Percentiles rank a stretch among this genome's conserved stretches.
phyloP scores from a whole-genome alignment of 2,113 vertebrate genomes.

The Haliaeetus leucogaster region DNA sequence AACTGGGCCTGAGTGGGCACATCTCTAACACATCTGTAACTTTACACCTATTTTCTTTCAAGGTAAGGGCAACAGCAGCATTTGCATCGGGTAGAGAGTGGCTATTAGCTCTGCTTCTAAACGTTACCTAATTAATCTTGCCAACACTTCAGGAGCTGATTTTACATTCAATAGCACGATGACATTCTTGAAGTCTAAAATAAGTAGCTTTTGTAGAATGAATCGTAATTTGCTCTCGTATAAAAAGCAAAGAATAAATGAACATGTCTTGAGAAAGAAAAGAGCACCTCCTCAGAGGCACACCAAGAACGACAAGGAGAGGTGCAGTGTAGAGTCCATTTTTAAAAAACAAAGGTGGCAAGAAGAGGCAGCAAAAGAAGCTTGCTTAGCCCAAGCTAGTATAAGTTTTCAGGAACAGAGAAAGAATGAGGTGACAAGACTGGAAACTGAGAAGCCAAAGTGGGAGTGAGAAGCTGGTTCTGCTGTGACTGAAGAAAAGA shows the following conservation, averaged over 20 bases:
- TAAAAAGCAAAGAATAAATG: background rate
- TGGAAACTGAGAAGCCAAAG: conserved; percentile 13
- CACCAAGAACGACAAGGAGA: background rate
- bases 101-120: background rate
- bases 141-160: background rate
- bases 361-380: background rate
- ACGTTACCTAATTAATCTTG: background rate
- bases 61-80: background rate
- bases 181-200: background rate
- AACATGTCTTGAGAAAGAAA: background rate
- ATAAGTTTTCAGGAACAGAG: background rate
- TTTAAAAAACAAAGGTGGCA: background rate
- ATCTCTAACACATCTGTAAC: background rate
- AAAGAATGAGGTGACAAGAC: conserved; percentile 37
- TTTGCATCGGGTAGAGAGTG: background rate
- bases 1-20: rapidly evolving
- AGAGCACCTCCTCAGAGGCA: background rate
- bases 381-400: background rate
- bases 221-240: background rate
- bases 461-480: background rate
- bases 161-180: background rate
- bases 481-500: conserved; percentile 22
- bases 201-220: background rate
- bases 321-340: background rate
- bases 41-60: background rate